A percentile compares a stretch with the other conserved stretches of the same genome.
phyloP scores from a whole-genome alignment of 2,113 vertebrate species.

The rat (Rattus norvegicus) region GRCr8 NC_086022.1:15127001-15127500 shows the following conservation, averaged over 20 bases:
- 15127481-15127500: not conserved
- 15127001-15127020: slow-evolving; percentile 35
- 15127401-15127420: not conserved
- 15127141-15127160: not conserved
- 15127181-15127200: not conserved
- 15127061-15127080: slow-evolving; percentile 9
- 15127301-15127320: slow-evolving; percentile 45
- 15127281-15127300: slow-evolving; percentile 45
- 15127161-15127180: not conserved
- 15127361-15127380: not conserved
- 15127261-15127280: slow-evolving; percentile 1
- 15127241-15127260: not conserved
- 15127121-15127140: not conserved
- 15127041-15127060: slow-evolving; percentile 3
- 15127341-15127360: not conserved
- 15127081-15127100: not conserved
- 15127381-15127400: not conserved
- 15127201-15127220: not conserved
- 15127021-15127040: slow-evolving; percentile 38
- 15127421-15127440: not conserved
- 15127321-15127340: not conserved
- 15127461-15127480: not conserved
- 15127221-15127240: not conserved
- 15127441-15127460: not conserved
- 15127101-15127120: not conserved